Evolutionary conservation across 2,113 vertebrate genomes (phyloP).

Genomic region (Zingel zingel): DNA sequence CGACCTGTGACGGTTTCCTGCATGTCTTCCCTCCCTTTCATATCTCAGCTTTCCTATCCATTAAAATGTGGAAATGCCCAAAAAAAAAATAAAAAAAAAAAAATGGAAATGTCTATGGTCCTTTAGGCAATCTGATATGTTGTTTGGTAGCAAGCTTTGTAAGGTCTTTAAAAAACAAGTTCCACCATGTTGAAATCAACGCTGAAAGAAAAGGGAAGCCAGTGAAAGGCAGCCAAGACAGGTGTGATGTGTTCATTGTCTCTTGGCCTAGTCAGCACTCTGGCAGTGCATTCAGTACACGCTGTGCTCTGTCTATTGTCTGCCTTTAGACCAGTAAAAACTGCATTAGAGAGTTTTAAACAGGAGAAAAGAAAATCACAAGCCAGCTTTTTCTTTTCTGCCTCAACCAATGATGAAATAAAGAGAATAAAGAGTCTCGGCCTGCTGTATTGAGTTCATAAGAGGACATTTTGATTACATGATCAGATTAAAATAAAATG

Average conservation of each 20-base stretch:
- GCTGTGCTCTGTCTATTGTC: conserved; percentile 36
- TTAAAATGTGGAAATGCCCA: no score
- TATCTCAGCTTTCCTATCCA: no score
- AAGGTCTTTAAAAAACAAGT: conserved; percentile 25
- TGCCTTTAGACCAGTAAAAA: neutral
- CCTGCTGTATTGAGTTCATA: neutral
- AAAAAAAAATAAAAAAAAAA: no score
- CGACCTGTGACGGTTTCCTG: no score
- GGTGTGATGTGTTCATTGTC: conserved; percentile 48
- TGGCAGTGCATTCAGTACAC: conserved; percentile 15
- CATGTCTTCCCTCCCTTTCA: no score
- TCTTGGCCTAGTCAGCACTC: conserved; percentile 42
- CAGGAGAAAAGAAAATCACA: conserved; percentile 6
- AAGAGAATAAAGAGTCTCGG: neutral
- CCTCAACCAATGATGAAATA: neutral
- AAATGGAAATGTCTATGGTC: neutral
- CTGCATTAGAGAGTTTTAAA: neutral
- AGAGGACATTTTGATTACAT: neutral
- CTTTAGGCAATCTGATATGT: conserved; percentile 15
- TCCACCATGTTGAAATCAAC: conserved; percentile 24
- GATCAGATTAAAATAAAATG: neutral
- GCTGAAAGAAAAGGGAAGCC: neutral
- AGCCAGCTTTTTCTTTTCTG: neutral
- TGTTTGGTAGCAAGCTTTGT: neutral
- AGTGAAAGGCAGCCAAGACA: conserved; percentile 24